Evolutionary conservation across 2,888 invertebrate species (phyloP).

Genomic region (Thymelicus sylvestris): DNA sequence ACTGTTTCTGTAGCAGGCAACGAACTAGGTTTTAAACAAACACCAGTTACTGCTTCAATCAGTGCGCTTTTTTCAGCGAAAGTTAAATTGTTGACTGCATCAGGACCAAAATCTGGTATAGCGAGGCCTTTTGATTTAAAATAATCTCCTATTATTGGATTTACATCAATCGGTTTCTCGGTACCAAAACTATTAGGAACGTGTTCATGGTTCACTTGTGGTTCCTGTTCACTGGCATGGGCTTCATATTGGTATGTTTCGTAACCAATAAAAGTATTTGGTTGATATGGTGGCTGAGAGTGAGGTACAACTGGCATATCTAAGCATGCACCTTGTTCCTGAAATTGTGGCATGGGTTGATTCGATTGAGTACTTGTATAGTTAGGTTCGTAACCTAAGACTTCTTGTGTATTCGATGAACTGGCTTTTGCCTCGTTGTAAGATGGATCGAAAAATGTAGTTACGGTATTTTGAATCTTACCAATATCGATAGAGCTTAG

Average conservation of each 20-base stretch:
- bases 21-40: constrained; percentile 1
- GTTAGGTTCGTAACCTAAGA: not conserved
- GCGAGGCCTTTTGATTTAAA: constrained; percentile 7
- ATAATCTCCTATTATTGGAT: constrained; percentile 5
- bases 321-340: constrained; percentile 42
- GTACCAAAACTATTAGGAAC: no score
- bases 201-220: no score
- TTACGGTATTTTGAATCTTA: constrained; percentile 76
- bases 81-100: not conserved
- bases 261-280: not conserved
- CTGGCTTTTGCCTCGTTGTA: constrained; percentile 63
- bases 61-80: constrained; percentile 6
- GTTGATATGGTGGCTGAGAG: constrained; percentile 1
- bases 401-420: constrained; percentile 42
- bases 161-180: not conserved
- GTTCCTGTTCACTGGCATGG: no score
- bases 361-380: constrained; percentile 36
- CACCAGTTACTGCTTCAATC: constrained; percentile 23
- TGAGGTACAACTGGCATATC: constrained; percentile 41
- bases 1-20: not conserved
- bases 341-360: constrained; percentile 36
- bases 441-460: constrained; percentile 77
- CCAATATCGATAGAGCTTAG: constrained; percentile 74
- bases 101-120: constrained; percentile 10
- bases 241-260: not conserved